Evolutionary conservation across 2,888 invertebrate genomes (phyloP), one percentile per base, ranked within the genome.

Genomic region (Callyntrura sp.): DNA sequence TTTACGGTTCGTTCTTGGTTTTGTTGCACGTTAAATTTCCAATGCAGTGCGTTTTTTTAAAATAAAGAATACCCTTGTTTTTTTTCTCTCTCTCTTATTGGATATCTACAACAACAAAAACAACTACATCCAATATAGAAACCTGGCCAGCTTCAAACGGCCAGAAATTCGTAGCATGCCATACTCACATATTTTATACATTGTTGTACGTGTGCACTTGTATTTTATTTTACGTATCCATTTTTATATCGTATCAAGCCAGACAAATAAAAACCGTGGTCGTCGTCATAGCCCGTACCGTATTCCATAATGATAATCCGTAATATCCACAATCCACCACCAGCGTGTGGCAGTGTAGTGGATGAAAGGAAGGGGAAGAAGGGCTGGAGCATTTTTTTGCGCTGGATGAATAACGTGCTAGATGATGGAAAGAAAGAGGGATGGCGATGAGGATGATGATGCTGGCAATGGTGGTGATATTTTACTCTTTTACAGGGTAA

Each of bases 391-490:
- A 73, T 45, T 48, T 4, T 25, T 73, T 51, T 25, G 14, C 48
- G 76, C 48, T 76, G 76, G 76, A 76, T 76, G 76, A 76, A 76
- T 76, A 76, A 51, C 51, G 48, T 76, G 76, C n/a, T 48, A 51
- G 76, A 76, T 51, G 70, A 43, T 73, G 70, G 43, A 70, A 70
- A 28, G 65, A 35, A 68, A 51, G 76, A 76, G 12, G 23, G 17
- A 45, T 2, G n/a, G n/a, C n/a, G 8, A 17, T 17, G 70, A 25
- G 1, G 20, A 60, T 60, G n/a, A n/a, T 60, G n/a, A 2, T 35
- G 35, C 3, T 6, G 6, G 6, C 6, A 35, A 6, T 35, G 35
- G 6, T 35, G 45, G 45, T 73, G 65, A 45, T 70, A 70, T 70
- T 17, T 70, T 17, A 43, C n/a, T 17, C 0, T 35, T 35, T 35